These are phyloP conservation scores for Cryptotis parvus DNA, from an alignment of 2,113 vertebrate species.

Conservation along the genomic window DNA sequence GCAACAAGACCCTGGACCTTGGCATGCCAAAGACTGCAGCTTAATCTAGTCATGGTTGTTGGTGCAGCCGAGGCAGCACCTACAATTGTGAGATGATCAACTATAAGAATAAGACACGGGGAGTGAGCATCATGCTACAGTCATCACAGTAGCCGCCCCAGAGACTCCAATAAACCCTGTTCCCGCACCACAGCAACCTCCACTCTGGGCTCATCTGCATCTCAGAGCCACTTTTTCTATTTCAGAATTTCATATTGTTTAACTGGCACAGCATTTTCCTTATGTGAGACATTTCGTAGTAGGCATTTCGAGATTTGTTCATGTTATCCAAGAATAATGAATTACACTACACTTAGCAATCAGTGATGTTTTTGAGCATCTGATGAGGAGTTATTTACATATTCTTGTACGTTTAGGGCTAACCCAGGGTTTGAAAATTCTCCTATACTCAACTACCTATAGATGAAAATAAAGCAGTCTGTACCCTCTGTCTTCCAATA, in stretches of 20 bases:
- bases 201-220: too few relatives aligned
- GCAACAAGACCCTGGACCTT: neutral
- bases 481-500: too few relatives aligned
- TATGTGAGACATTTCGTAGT: too few relatives aligned
- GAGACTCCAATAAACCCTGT: fast-evolving
- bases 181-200: too few relatives aligned
- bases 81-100: neutral
- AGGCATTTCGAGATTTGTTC: neutral
- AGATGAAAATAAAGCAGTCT: neutral
- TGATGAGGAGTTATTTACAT: neutral
- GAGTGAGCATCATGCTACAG: fast-evolving
- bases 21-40: fast-evolving
- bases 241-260: neutral
- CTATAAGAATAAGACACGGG: fast-evolving
- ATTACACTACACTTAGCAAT: too few relatives aligned
- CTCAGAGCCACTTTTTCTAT: neutral
- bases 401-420: too few relatives aligned
- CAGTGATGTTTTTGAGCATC: too few relatives aligned
- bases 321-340: too few relatives aligned
- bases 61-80: neutral
- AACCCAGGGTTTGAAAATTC: neutral
- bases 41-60: too few relatives aligned
- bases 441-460: too few relatives aligned
- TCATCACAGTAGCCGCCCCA: neutral
- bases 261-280: fast-evolving